Conservation (phyloP, 2,888 invertebrate genomes). For the Watsonalla binaria region DNA sequence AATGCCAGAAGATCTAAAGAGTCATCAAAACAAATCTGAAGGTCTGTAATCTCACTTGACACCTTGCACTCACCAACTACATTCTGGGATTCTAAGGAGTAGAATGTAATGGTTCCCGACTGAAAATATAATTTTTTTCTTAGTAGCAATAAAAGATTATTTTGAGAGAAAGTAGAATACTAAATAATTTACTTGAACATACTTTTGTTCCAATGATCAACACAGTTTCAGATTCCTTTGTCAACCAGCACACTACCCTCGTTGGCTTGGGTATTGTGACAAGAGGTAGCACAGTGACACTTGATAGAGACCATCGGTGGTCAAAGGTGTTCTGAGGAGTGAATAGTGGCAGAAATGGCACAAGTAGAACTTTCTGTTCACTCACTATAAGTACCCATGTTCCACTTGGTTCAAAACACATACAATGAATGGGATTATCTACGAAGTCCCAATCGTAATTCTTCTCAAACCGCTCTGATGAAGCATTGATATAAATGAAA, state of each 20-base stretch:
- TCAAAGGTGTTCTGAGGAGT: slow-evolving; percentile 66
- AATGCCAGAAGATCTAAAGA: slow-evolving; percentile 77
- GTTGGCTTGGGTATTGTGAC: slow-evolving; percentile 72
- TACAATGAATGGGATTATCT: slow-evolving; percentile 79
- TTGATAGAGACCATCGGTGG: slow-evolving; percentile 69
- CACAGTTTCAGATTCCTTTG: slow-evolving; percentile 83
- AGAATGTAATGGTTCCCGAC: slow-evolving; percentile 81
- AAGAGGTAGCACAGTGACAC: slow-evolving; percentile 66
- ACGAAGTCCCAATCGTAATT: slow-evolving; percentile 70
- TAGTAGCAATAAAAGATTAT: neutral
- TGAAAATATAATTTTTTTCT: slow-evolving; percentile 28
- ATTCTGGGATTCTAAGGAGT: slow-evolving; percentile 84
- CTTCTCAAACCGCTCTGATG: slow-evolving; percentile 55
- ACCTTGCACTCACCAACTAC: slow-evolving; percentile 83
- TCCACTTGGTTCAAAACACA: slow-evolving; percentile 91
- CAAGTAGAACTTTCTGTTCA: slow-evolving; percentile 69
- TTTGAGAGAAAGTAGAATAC: neutral
- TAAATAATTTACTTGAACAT: slow-evolving; percentile 7
- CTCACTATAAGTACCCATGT: slow-evolving; percentile 84
- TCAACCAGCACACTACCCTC: slow-evolving; percentile 88
- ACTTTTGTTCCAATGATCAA: slow-evolving; percentile 85
- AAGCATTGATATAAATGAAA: slow-evolving; percentile 60
- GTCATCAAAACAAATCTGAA: slow-evolving; percentile 86
- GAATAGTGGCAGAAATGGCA: slow-evolving; percentile 70
- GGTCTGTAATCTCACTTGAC: slow-evolving; percentile 78